These are phyloP conservation scores for Stenolophus ochropezus DNA, from an alignment of 2,888 invertebrate species.

Conservation along the genomic window DNA sequence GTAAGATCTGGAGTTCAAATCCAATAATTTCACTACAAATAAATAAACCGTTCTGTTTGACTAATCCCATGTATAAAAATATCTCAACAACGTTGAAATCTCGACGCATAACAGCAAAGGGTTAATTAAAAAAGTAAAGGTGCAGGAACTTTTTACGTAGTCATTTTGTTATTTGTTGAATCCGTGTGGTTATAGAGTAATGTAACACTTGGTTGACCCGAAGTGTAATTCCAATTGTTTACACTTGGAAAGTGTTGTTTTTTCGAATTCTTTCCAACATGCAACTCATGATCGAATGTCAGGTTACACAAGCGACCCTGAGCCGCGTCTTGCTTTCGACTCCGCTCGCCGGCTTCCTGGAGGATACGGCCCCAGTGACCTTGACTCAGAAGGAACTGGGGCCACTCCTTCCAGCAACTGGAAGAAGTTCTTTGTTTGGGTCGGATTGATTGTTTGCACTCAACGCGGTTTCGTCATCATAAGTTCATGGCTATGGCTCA, in stretches of 20 bases:
- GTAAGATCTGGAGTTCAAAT: too few species aligned
- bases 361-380: constrained; percentile 39
- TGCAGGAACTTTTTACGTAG: too few species aligned
- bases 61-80: too few species aligned
- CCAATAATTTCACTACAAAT: too few species aligned
- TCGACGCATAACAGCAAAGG: too few species aligned
- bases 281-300: constrained; percentile 54
- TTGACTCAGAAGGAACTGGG: constrained; percentile 45
- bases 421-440: constrained; percentile 31
- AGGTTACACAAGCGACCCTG: constrained; percentile 53
- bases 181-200: too few species aligned
- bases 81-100: too few species aligned
- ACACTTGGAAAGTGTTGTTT: constrained; percentile 45
- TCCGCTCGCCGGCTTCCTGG: constrained; percentile 38
- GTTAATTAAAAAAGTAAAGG: too few species aligned
- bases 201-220: too few species aligned
- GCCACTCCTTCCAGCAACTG: constrained; percentile 10
- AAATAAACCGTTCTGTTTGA: too few species aligned
- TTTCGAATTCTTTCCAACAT: constrained; percentile 44
- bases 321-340: constrained; percentile 4
- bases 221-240: constrained; percentile 17
- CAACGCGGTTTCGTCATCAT: neutral
- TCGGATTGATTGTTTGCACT: constrained; percentile 2
- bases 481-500: constrained; percentile 15
- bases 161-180: too few species aligned